A percentile compares a stretch with the other conserved stretches of the same genome.
These are phyloP conservation scores for Epizoanthus illoricatus DNA, from an alignment of 92 coral and sea anemone species.

Conservation along the genomic window DNA sequence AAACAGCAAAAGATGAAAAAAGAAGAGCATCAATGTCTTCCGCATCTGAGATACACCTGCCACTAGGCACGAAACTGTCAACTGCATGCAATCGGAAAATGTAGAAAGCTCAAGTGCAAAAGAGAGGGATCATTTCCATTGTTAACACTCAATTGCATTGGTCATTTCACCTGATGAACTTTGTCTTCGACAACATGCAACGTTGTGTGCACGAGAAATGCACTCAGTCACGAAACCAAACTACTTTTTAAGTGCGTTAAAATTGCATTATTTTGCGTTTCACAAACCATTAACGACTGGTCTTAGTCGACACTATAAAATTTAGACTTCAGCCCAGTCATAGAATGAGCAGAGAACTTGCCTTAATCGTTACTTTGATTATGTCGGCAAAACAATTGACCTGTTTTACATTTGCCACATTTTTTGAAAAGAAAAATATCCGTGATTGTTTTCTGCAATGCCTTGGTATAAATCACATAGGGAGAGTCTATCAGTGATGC, in stretches of 20 bases:
- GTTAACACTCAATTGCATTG: background rate
- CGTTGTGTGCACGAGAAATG: slow-evolving; percentile 24
- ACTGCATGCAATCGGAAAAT: slow-evolving; percentile 21
- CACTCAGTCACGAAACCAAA: slow-evolving; percentile 30
- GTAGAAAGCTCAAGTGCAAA: background rate
- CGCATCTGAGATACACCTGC: too few species aligned
- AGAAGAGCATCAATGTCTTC: too few species aligned
- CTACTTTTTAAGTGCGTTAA: slow-evolving; percentile 3
- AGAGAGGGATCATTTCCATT: background rate
- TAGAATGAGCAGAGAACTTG: slow-evolving; percentile 5
- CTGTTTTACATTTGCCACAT: slow-evolving; percentile 28
- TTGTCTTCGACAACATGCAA: slow-evolving; percentile 20
- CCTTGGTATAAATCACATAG: background rate
- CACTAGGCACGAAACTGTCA: too few species aligned
- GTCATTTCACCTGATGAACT: background rate
- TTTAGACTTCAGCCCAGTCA: background rate
- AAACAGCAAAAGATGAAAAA: too few species aligned
- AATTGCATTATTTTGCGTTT: background rate
- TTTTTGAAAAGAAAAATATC: slow-evolving; percentile 5
- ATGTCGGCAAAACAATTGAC: slow-evolving; percentile 21
- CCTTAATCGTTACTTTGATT: background rate
- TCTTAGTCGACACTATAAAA: background rate
- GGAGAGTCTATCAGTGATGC: background rate
- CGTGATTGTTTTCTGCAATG: background rate
- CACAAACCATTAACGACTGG: background rate